Percentiles rank a stretch among this genome's conserved stretches.
These are phyloP conservation scores for Myiothlypis coronata DNA, from an alignment of 2,797 vertebrate genomes.

Conservation along the genomic window DNA sequence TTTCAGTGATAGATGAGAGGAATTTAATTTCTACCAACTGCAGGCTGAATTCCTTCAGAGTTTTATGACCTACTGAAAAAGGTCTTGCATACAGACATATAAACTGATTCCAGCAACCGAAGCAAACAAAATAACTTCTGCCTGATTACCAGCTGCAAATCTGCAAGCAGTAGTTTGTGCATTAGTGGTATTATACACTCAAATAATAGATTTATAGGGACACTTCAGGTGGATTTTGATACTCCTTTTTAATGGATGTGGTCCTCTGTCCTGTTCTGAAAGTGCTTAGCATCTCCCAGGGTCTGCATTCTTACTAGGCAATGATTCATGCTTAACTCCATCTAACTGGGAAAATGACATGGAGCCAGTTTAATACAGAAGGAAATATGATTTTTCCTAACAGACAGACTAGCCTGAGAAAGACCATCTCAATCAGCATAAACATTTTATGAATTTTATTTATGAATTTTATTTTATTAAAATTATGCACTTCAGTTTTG, in stretches of 20 bases:
- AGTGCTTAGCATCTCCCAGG: background rate
- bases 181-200: background rate
- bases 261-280: background rate
- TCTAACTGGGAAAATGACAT: background rate
- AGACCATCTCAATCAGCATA: background rate
- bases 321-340: background rate
- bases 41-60: background rate
- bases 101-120: background rate
- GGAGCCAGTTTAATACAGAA: background rate
- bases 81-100: background rate
- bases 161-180: background rate
- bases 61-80: conserved; percentile 11
- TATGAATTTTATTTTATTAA: background rate
- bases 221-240: background rate
- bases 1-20: conserved; percentile 18
- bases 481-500: background rate
- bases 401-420: background rate
- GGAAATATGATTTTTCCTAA: background rate
- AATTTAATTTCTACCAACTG: conserved; percentile 42
- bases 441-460: background rate
- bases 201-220: background rate
- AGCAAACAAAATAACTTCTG: background rate
- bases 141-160: background rate
- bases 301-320: background rate
- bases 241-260: background rate